Evolutionary conservation across 2,113 vertebrate species (phyloP).

Genomic region (Fregetta grallaria): DNA sequence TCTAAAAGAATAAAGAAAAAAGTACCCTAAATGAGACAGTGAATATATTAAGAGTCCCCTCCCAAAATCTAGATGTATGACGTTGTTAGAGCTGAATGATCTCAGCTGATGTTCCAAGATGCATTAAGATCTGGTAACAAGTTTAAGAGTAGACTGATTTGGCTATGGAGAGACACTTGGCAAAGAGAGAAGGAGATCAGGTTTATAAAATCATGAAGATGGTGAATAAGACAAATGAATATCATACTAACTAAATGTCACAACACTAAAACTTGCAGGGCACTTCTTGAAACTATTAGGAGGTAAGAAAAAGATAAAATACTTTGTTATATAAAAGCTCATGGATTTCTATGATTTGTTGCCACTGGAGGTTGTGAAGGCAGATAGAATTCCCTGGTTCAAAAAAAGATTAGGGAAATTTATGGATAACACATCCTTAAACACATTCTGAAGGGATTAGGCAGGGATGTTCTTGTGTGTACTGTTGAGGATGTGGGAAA

Average conservation of each 20-base stretch:
- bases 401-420: neutral
- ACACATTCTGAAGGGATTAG: neutral
- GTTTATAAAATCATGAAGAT: neutral
- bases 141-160: neutral
- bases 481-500: neutral
- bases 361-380: neutral
- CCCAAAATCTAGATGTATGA: neutral
- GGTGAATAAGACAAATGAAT: neutral
- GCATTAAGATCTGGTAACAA: neutral
- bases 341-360: neutral
- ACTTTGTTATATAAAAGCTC: neutral
- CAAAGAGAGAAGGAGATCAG: neutral
- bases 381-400: neutral
- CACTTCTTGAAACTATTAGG: neutral
- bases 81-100: neutral
- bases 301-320: neutral
- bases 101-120: neutral
- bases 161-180: neutral
- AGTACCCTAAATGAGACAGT: neutral
- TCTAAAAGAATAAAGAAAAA: neutral
- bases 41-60: neutral
- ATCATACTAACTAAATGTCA: neutral
- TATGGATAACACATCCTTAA: neutral
- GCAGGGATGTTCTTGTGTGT: neutral
- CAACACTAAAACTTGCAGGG: neutral